phyloP scores from a whole-genome alignment of 1,140 invertebrate species.

The Lasaia peninsularis region DNA sequence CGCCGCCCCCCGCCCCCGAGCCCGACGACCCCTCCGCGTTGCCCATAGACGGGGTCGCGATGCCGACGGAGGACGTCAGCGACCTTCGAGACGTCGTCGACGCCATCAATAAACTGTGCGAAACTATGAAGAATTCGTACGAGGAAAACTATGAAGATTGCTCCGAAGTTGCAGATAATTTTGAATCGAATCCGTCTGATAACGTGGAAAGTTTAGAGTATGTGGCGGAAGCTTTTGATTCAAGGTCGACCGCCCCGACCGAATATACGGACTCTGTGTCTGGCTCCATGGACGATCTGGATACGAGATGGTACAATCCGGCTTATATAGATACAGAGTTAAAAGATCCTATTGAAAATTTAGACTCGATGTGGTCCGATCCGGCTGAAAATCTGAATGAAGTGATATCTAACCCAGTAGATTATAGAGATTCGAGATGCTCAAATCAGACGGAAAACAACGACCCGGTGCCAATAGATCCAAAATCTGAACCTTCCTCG shows the following conservation, averaged over 20 bases:
- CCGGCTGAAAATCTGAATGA: neutral
- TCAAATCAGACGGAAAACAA: neutral
- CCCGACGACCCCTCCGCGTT: constrained; percentile 27
- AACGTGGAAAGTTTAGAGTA: constrained; percentile 4
- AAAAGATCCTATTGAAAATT: constrained; percentile 8
- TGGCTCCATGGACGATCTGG: neutral
- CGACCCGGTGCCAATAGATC: neutral
- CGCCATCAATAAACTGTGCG: constrained; percentile 72
- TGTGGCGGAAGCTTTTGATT: constrained; percentile 8
- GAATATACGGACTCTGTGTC: neutral
- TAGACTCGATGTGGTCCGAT: constrained; percentile 1
- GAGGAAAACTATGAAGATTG: constrained; percentile 36
- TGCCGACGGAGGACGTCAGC: constrained; percentile 58
- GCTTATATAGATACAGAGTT: neutral
- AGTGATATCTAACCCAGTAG: neutral
- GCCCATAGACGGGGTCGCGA: constrained; percentile 52
- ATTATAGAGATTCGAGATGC: neutral
- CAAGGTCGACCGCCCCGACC: constrained; percentile 10
- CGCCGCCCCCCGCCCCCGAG: constrained; percentile 2
- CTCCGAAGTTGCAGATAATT: constrained; percentile 10
- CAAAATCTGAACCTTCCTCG: neutral
- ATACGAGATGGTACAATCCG: neutral
- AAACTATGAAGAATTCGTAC: constrained; percentile 66
- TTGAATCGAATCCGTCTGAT: neutral
- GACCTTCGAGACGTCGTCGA: constrained; percentile 73